A percentile compares a stretch with the other conserved stretches of the same genome.
These are phyloP conservation scores for Centruroides vittatus DNA, from an alignment of 1,140 invertebrate species.

Conservation along the genomic window DNA sequence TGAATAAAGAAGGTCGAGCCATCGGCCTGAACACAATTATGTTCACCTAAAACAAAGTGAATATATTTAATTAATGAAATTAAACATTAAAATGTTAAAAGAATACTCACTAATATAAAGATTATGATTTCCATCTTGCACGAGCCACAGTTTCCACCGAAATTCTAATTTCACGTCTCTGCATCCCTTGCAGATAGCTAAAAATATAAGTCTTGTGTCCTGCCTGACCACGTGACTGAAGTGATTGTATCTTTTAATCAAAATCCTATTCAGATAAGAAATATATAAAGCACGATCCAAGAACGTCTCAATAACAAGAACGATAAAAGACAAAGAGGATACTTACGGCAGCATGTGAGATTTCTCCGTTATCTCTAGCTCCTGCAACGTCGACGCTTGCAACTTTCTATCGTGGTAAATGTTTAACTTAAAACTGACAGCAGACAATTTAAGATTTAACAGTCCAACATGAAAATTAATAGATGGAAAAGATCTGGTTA, in stretches of 20 bases:
- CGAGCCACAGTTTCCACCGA: conserved; percentile 9
- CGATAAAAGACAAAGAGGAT: too few species aligned
- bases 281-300: too few species aligned
- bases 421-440: too few species aligned
- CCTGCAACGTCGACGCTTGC: too few species aligned
- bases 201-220: conserved; percentile 1
- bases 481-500: too few species aligned
- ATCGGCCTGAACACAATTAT: conserved; percentile 14
- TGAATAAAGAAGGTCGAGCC: conserved; percentile 12
- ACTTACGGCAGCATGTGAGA: too few species aligned
- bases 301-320: too few species aligned
- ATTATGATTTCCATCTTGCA: conserved; percentile 6
- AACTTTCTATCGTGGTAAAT: too few species aligned
- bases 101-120: conserved; percentile 10
- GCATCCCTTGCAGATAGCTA: conserved; percentile 4
- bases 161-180: neutral
- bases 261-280: conserved; percentile 1
- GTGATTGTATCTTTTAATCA: neutral
- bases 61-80: too few species aligned
- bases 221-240: conserved; percentile 1
- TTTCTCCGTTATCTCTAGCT: too few species aligned
- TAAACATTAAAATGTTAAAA: neutral
- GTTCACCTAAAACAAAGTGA: conserved; percentile 1
- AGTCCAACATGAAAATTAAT: too few species aligned
- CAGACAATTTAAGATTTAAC: too few species aligned